Evolutionary conservation across 2,888 invertebrate species (phyloP).

Genomic region (Heteromyza rotundicornis): DNA sequence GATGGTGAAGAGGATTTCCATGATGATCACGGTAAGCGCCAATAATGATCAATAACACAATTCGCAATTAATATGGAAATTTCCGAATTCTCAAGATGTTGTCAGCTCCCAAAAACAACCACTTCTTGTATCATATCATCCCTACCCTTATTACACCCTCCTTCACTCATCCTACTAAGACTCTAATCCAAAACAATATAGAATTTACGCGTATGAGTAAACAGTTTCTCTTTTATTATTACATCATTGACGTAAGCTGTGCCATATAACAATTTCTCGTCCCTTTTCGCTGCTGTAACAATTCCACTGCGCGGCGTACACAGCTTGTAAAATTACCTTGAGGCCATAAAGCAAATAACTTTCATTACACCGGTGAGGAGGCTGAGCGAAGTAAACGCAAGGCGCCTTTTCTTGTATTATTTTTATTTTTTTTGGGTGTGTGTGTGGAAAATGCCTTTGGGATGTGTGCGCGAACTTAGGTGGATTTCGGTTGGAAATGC

Average conservation of each 20-base stretch:
- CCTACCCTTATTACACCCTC: constrained; percentile 1
- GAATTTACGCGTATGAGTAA: constrained; percentile 7
- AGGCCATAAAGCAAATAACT: constrained; percentile 39
- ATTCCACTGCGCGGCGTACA: background rate
- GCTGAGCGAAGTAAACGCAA: background rate
- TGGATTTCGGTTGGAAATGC: background rate
- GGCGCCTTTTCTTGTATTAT: background rate
- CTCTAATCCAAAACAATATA: background rate
- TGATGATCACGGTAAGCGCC: too few relatives aligned
- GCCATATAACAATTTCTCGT: constrained; percentile 17
- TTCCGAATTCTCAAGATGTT: too few relatives aligned
- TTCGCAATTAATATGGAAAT: too few relatives aligned
- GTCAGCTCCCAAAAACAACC: too few relatives aligned
- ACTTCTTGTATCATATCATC: constrained; percentile 11
- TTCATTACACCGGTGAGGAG: constrained; percentile 30
- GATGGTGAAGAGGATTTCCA: too few relatives aligned
- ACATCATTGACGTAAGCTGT: constrained; percentile 26
- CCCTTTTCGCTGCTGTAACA: background rate
- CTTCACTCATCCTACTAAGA: constrained; percentile 6
- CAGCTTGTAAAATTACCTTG: constrained; percentile 38
- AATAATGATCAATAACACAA: too few relatives aligned
- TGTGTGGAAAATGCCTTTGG: background rate
- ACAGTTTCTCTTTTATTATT: constrained; percentile 23
- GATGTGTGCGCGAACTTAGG: background rate
- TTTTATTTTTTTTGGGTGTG: too few relatives aligned